These are phyloP conservation scores for Sweltsa coloradensis DNA, from an alignment of 1,140 invertebrate genomes.

Conservation along the genomic window DNA sequence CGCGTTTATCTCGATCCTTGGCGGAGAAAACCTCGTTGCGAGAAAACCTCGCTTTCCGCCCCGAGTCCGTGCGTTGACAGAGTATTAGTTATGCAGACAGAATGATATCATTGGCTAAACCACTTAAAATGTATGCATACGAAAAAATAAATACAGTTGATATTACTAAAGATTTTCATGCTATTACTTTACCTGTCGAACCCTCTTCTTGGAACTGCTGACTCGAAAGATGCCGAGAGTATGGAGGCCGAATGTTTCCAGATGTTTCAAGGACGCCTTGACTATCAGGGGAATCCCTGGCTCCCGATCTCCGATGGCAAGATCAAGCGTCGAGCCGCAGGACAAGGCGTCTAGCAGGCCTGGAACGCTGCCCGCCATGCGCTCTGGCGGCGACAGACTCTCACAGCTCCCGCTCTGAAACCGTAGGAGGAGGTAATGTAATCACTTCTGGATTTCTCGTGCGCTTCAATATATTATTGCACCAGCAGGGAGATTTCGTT, in stretches of 20 bases:
- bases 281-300: slow-evolving; percentile 60
- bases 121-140: no score
- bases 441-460: no score
- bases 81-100: no score
- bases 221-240: slow-evolving; percentile 83
- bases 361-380: slow-evolving; percentile 41
- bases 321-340: slow-evolving; percentile 26
- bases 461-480: no score
- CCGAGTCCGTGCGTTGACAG: no score
- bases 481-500: no score
- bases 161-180: background rate
- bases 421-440: no score
- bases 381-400: slow-evolving; percentile 40
- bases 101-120: no score
- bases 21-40: no score
- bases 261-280: slow-evolving; percentile 62
- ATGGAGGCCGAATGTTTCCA: slow-evolving; percentile 63
- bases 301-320: slow-evolving; percentile 22
- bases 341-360: slow-evolving; percentile 34
- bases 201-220: slow-evolving; percentile 78
- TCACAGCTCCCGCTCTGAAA: slow-evolving; percentile 56
- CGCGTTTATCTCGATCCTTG: no score
- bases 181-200: slow-evolving; percentile 77
- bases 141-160: slow-evolving; percentile 5
- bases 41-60: no score